Base-by-base conservation (phyloP, 2,797 vertebrate species). In the Rhyacichthys aspro region DNA sequence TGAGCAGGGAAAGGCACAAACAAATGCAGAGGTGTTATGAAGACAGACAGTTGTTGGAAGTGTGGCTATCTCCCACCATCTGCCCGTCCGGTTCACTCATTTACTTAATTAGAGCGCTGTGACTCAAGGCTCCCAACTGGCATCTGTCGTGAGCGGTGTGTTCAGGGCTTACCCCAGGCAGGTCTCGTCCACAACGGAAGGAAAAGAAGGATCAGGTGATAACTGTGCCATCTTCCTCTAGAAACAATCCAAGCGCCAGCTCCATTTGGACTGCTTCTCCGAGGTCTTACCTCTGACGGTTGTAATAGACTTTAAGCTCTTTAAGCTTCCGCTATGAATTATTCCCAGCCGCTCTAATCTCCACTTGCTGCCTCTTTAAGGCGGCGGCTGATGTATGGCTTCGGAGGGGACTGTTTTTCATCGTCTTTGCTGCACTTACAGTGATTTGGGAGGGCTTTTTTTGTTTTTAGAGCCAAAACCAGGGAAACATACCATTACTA, bases 61-160 rank as follows among this genome's bases (percentile, higher is more conserved):
- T 72, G 74, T 50, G 67, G 68, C 64, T 65, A 57, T 81, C 60
- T 76, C 55, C 32, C 66, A 55, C 82, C 88, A 89, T 89, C 87
- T 88, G 85, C 78, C 65, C 68, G 43, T 68, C 48, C 36, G n/a
- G 67, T 66, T 70, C 78, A 49, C 69, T 86, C 76, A 80, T 88
- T 86, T 85, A 78, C 80, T 81, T 87, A 85, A 90, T 90, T 85
- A 83, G 81, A 70, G 56, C 11, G 15, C 58, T 2, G 59, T 28
- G 16, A 83, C 73, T 80, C 46, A 63, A 66, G 67, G 72, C 68
- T 70, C 69, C 67, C 79, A 12, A 70, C 73, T n/a, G 57, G 58
- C 69, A 37, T 77, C 52, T 63, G 41, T 63, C 68, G 58, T 43
- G 39, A 8, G 42, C 11, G 0, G 15, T 9, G 36, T 67, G 59